These are phyloP conservation scores for Sebastes trivittatus DNA, from an alignment of 2,797 vertebrate species.

Conservation along the genomic window DNA sequence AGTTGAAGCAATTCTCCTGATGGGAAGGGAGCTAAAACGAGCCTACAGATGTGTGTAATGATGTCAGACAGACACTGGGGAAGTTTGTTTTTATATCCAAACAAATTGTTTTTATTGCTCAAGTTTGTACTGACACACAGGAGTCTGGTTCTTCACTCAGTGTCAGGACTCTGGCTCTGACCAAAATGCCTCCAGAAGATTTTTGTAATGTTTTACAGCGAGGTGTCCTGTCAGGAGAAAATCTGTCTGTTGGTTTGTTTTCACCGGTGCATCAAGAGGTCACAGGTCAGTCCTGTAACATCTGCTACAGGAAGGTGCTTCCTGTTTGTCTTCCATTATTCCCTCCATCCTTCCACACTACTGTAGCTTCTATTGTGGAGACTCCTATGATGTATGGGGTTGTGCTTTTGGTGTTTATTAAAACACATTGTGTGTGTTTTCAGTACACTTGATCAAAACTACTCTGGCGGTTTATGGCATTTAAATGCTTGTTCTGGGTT, in stretches of 20 bases:
- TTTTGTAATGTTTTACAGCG: not conserved
- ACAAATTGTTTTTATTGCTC: not conserved
- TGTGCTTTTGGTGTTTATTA: not conserved
- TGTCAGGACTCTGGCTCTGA: not conserved
- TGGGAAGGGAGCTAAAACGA: not conserved
- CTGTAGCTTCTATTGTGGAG: not conserved
- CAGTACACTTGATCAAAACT: not conserved
- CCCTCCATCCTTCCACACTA: slow-evolving; percentile 34
- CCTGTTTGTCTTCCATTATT: slow-evolving; percentile 52
- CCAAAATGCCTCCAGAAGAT: not conserved
- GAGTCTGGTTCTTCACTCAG: not conserved
- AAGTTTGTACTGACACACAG: not conserved
- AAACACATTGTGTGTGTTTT: not conserved
- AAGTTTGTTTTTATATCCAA: slow-evolving; percentile 4
- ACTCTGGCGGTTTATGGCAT: not conserved
- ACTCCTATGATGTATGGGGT: not conserved
- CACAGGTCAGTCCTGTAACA: slow-evolving; percentile 16
- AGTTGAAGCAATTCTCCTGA: not conserved
- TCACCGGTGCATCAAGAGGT: slow-evolving; percentile 4
- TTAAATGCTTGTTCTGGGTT: slow-evolving; percentile 13
- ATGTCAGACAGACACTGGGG: not conserved
- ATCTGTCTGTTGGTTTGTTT: not conserved
- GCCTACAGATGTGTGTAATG: not conserved
- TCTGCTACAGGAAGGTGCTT: slow-evolving; percentile 53
- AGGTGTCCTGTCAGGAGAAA: not conserved